Percentiles rank a stretch among this genome's conserved stretches.
Conservation (phyloP, 2,113 vertebrate species). For the Oncorhynchus tshawytscha region DNA sequence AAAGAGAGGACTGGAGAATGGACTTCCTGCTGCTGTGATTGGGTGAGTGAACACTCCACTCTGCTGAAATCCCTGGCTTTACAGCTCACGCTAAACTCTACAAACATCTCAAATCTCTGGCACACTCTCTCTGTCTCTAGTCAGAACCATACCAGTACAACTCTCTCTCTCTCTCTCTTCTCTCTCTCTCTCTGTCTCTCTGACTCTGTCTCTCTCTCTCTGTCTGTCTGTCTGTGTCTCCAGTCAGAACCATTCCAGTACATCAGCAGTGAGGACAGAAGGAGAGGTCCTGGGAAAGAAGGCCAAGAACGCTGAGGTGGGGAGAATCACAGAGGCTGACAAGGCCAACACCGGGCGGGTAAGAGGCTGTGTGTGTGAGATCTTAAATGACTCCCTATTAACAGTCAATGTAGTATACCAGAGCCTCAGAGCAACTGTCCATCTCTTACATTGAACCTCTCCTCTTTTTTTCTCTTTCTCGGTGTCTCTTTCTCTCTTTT, state of each 20-base stretch:
- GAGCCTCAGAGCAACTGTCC: no score
- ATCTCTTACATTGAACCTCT: no score
- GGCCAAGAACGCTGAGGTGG: slow-evolving; percentile 65
- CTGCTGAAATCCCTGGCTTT: not conserved
- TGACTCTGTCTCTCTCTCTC: not conserved
- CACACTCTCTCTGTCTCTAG: no score
- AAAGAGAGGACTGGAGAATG: slow-evolving; percentile 79
- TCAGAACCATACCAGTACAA: no score
- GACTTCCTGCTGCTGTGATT: slow-evolving; percentile 52
- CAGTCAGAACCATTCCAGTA: slow-evolving; percentile 62
- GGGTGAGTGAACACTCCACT: slow-evolving; percentile 51
- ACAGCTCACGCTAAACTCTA: no score
- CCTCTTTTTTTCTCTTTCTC: slow-evolving; percentile 42
- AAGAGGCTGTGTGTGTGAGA: not conserved
- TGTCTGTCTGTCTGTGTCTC: slow-evolving; percentile 9
- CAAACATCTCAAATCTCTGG: no score
- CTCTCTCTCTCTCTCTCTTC: no score
- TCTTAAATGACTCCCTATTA: not conserved
- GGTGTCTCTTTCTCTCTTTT: no score
- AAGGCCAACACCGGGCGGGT: slow-evolving; percentile 90
- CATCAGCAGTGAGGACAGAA: slow-evolving; percentile 19
- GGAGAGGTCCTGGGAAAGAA: slow-evolving; percentile 32
- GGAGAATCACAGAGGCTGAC: slow-evolving; percentile 86
- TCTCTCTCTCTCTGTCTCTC: no score
- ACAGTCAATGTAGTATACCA: no score